Evolutionary conservation across 2,113 vertebrate species (phyloP).

Genomic region (Dasypus novemcinctus): DNA sequence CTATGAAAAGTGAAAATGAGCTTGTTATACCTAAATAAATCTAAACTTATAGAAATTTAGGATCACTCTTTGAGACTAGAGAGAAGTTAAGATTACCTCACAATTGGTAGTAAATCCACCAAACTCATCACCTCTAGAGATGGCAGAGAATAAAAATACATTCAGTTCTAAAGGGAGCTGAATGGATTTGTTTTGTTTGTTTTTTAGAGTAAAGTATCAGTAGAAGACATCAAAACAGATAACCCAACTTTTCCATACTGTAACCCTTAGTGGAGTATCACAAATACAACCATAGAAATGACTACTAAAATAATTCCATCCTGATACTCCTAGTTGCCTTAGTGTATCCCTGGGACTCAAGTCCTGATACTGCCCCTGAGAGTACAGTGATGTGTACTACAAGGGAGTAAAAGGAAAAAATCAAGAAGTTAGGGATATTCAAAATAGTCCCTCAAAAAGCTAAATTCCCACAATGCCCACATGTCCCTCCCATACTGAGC

Average conservation of each 20-base stretch:
- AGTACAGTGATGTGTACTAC: neutral
- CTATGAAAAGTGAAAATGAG: slow-evolving; percentile 6
- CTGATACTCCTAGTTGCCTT: neutral
- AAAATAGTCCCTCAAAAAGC: neutral
- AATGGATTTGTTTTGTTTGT: neutral
- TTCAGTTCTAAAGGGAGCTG: neutral
- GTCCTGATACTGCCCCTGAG: neutral
- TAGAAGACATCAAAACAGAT: neutral
- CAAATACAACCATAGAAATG: neutral
- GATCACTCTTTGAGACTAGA: neutral
- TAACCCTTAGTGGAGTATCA: neutral
- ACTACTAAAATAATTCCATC: neutral
- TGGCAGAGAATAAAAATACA: slow-evolving; percentile 1
- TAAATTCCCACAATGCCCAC: neutral
- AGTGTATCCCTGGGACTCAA: neutral
- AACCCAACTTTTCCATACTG: neutral
- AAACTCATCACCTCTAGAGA: slow-evolving; percentile 18
- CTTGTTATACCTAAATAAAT: neutral
- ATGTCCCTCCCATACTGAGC: neutral
- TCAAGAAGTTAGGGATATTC: neutral
- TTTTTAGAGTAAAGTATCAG: slow-evolving; percentile 1
- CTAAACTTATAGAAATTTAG: neutral
- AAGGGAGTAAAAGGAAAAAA: neutral
- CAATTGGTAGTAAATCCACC: slow-evolving; percentile 16
- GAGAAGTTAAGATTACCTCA: slow-evolving; percentile 9